Evolutionary conservation across 2,888 invertebrate species (phyloP).

Genomic region (Diplolepis rosae): DNA sequence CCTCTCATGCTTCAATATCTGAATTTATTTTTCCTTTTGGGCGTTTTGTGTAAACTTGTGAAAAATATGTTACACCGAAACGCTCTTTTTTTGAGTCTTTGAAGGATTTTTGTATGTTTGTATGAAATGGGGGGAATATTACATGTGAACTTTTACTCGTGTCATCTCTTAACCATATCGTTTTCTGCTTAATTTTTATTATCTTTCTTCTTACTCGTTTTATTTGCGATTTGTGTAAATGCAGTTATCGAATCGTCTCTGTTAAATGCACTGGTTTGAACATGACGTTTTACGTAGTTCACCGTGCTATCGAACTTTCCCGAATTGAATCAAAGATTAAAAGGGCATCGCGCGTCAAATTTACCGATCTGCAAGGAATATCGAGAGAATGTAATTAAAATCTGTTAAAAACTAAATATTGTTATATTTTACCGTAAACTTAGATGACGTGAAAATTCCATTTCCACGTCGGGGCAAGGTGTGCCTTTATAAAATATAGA

Average conservation of each 20-base stretch:
- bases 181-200: background rate
- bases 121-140: constrained; percentile 7
- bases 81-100: background rate
- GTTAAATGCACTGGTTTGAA: constrained; percentile 15
- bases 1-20: constrained; percentile 37
- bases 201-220: background rate
- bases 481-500: constrained; percentile 66
- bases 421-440: constrained; percentile 1
- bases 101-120: constrained; percentile 18
- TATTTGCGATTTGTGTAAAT: constrained; percentile 18
- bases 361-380: constrained; percentile 6
- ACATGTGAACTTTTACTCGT: constrained; percentile 14
- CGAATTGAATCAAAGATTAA: constrained; percentile 63
- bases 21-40: constrained; percentile 37
- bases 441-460: constrained; percentile 52
- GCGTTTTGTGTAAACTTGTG: constrained; percentile 48
- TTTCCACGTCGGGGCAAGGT: constrained; percentile 61
- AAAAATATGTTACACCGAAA: constrained; percentile 51
- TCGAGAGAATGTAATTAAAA: constrained; percentile 9
- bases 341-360: constrained; percentile 17
- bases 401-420: constrained; percentile 21
- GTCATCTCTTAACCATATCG: background rate
- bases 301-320: constrained; percentile 63
- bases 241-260: constrained; percentile 17
- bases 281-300: constrained; percentile 37